Conservation (phyloP, 2,113 vertebrate species). For the Gymnarchus niloticus region DNA sequence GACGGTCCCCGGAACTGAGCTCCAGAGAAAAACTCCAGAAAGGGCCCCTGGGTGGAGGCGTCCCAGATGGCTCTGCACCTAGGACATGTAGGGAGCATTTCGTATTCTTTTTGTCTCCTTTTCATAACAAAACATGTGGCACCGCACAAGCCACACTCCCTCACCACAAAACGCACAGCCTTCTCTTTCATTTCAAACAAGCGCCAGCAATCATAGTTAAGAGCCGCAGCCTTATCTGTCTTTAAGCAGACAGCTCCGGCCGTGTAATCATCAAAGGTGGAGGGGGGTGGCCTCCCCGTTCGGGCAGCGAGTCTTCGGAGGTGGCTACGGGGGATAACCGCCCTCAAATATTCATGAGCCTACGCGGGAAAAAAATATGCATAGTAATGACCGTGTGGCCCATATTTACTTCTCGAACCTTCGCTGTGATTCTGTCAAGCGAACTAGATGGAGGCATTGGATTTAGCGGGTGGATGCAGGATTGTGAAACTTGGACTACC, state of each 20-base stretch:
- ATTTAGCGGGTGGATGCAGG: neutral
- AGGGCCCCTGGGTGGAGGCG: neutral
- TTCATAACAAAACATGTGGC: conserved; percentile 30
- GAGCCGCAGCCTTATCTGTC: conserved; percentile 31
- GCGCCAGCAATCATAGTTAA: conserved; percentile 16
- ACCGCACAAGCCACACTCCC: conserved; percentile 7
- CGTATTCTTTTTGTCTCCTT: conserved; percentile 24
- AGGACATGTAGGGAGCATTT: neutral
- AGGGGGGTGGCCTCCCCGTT: conserved; percentile 20
- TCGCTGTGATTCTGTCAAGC: neutral
- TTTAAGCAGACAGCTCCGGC: conserved; percentile 31
- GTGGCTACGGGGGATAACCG: conserved; percentile 29
- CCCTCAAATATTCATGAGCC: conserved; percentile 58
- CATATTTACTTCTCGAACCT: conserved; percentile 43
- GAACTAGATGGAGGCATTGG: neutral
- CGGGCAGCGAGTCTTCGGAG: conserved; percentile 33
- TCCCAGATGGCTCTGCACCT: neutral
- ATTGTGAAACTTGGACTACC: neutral
- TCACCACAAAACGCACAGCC: neutral
- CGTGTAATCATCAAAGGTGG: conserved; percentile 31
- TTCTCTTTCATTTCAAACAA: conserved; percentile 29
- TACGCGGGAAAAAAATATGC: conserved; percentile 45
- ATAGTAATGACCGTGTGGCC: conserved; percentile 44
- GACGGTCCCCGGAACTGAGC: neutral
- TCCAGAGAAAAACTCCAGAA: conserved; percentile 11